These are phyloP conservation scores for Neomorphus geoffroyi DNA, from an alignment of 2,797 vertebrate species.

Conservation along the genomic window DNA sequence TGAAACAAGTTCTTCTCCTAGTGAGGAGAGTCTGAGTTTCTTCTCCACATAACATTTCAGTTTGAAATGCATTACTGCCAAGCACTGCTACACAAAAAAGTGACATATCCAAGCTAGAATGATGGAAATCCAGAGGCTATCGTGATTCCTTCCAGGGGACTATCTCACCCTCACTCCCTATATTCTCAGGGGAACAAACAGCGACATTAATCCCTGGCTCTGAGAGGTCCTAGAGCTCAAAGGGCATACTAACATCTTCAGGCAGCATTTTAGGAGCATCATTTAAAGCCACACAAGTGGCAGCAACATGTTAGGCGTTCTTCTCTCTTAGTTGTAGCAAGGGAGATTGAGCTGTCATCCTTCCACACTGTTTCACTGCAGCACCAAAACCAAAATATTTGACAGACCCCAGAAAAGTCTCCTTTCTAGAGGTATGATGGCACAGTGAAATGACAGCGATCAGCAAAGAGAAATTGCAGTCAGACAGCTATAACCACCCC, in stretches of 20 bases:
- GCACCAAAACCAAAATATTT: conserved; percentile 4
- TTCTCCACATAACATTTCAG: not conserved
- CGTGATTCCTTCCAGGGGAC: not conserved
- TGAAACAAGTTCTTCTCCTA: not conserved
- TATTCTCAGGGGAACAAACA: not conserved
- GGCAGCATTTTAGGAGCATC: not conserved
- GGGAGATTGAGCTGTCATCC: not conserved
- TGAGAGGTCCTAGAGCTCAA: not conserved
- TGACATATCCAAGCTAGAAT: not conserved
- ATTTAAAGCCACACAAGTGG: not conserved
- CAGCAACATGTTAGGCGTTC: not conserved
- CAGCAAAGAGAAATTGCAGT: not conserved
- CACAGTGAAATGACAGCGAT: not conserved
- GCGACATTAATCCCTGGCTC: not conserved
- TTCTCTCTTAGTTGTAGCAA: not conserved
- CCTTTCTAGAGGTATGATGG: not conserved
- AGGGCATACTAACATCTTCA: not conserved
- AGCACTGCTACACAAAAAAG: not conserved
- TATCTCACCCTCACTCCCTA: not conserved
- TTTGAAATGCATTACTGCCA: not conserved
- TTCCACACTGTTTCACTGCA: not conserved
- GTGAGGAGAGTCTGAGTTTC: not conserved
- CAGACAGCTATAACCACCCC: not conserved
- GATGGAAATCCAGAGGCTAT: not conserved
- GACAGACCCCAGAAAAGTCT: not conserved